A percentile compares a stretch with the other conserved stretches of the same genome.
These are phyloP conservation scores for Cyrtodaria siliqua DNA, from an alignment of 2,888 invertebrate genomes.

Conservation along the genomic window DNA sequence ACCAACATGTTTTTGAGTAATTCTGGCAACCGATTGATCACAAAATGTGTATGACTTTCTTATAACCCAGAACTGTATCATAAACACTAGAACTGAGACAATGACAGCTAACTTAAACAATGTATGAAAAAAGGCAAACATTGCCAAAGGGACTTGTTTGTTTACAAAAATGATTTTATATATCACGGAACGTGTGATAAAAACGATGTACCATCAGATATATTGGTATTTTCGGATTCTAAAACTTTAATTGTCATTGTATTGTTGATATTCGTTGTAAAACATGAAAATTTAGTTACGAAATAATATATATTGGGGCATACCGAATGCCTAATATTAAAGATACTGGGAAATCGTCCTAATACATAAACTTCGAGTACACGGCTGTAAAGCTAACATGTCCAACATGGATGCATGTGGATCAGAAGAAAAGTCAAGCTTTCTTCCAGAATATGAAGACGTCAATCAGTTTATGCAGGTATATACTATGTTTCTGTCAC, in stretches of 20 bases:
- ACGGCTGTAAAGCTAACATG: constrained; percentile 14
- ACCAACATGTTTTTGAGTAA: constrained; percentile 79
- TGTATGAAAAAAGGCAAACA: background rate
- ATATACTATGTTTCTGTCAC: background rate
- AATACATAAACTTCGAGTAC: background rate
- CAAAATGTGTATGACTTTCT: constrained; percentile 77
- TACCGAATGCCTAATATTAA: too few relatives aligned
- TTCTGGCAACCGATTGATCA: constrained; percentile 74
- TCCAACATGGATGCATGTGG: constrained; percentile 44
- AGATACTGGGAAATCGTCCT: too few relatives aligned
- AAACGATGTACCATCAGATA: too few relatives aligned
- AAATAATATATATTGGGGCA: too few relatives aligned
- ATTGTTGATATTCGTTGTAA: too few relatives aligned
- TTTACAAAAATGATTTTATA: too few relatives aligned
- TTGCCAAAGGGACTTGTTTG: too few relatives aligned
- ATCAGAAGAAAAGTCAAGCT: constrained; percentile 31
- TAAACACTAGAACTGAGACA: constrained; percentile 61
- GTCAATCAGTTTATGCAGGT: constrained; percentile 62
- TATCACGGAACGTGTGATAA: too few relatives aligned
- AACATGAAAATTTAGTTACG: too few relatives aligned
- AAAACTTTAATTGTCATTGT: too few relatives aligned
- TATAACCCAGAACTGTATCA: constrained; percentile 79
- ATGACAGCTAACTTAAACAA: constrained; percentile 59
- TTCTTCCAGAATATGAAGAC: constrained; percentile 46
- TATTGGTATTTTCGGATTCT: too few relatives aligned